Evolutionary conservation across 92 coral and sea anemone genomes (phyloP).

Genomic region (Porites evermanni): DNA sequence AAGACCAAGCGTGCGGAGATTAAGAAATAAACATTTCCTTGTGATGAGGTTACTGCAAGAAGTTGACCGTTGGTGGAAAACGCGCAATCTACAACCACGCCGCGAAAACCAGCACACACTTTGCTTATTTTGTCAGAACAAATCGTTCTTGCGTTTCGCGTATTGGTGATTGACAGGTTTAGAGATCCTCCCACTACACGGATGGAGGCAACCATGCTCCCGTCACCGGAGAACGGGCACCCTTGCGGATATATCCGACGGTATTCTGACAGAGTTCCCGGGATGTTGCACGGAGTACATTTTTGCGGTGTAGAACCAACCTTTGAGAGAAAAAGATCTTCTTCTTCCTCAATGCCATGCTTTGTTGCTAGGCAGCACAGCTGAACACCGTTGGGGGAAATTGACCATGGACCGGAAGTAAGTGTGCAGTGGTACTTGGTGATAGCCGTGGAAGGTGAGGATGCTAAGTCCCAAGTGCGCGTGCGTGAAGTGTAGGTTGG

Average conservation of each 20-base stretch:
- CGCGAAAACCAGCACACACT: slow-evolving; percentile 59
- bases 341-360: slow-evolving; percentile 43
- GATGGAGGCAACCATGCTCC: slow-evolving; percentile 58
- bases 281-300: slow-evolving; percentile 55
- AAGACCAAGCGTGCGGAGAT: slow-evolving; percentile 41
- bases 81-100: slow-evolving; percentile 52
- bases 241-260: slow-evolving; percentile 67
- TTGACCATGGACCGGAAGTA: slow-evolving; percentile 78
- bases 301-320: slow-evolving; percentile 32
- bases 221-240: slow-evolving; percentile 68
- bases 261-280: slow-evolving; percentile 53
- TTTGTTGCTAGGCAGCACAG: slow-evolving; percentile 66
- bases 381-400: slow-evolving; percentile 60
- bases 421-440: slow-evolving; percentile 56
- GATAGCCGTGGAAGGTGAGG: slow-evolving; percentile 52
- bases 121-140: slow-evolving; percentile 41
- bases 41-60: slow-evolving; percentile 59
- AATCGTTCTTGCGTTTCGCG: slow-evolving; percentile 50
- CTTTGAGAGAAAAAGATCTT: slow-evolving; percentile 54
- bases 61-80: slow-evolving; percentile 60
- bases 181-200: slow-evolving; percentile 48
- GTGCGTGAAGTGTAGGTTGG: slow-evolving; percentile 45
- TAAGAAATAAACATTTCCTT: slow-evolving; percentile 60
- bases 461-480: slow-evolving; percentile 69
- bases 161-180: slow-evolving; percentile 35